phyloP scores from a whole-genome alignment of 2,888 invertebrate genomes.

The Limnephilus lunatus region DNA sequence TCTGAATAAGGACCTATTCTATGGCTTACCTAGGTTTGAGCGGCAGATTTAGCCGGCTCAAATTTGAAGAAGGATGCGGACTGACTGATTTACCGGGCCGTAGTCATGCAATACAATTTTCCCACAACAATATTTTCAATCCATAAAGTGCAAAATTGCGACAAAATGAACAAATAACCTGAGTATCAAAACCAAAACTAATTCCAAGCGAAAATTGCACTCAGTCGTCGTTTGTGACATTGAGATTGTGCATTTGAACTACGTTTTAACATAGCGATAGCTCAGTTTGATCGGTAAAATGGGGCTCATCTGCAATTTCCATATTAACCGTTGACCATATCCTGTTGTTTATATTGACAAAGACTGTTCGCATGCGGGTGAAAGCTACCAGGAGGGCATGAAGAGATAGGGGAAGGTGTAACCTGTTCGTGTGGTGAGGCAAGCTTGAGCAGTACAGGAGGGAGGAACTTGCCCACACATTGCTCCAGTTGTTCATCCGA shows the following conservation, averaged over 20 bases:
- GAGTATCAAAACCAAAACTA: too few species aligned
- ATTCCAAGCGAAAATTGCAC: not conserved
- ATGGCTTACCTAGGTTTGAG: too few species aligned
- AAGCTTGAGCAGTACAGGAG: constrained; percentile 93
- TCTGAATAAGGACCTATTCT: too few species aligned
- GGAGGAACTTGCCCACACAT: constrained; percentile 87
- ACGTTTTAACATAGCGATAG: not conserved
- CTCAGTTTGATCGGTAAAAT: not conserved
- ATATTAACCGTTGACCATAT: not conserved
- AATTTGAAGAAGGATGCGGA: too few species aligned
- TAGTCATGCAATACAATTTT: not conserved
- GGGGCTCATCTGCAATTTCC: not conserved
- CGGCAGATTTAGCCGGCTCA: too few species aligned
- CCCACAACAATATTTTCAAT: not conserved
- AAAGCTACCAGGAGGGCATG: not conserved
- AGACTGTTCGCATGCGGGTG: not conserved
- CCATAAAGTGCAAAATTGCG: not conserved
- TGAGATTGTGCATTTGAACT: not conserved
- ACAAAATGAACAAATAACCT: too few species aligned
- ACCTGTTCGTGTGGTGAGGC: constrained; percentile 92
- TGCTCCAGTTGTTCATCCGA: constrained; percentile 92
- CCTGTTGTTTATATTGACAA: not conserved
- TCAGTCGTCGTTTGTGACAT: not conserved
- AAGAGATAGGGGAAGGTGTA: constrained; percentile 69
- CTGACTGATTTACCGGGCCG: too few species aligned